phyloP scores from a whole-genome alignment of 2,888 invertebrate species.

The Muscina levida region DNA sequence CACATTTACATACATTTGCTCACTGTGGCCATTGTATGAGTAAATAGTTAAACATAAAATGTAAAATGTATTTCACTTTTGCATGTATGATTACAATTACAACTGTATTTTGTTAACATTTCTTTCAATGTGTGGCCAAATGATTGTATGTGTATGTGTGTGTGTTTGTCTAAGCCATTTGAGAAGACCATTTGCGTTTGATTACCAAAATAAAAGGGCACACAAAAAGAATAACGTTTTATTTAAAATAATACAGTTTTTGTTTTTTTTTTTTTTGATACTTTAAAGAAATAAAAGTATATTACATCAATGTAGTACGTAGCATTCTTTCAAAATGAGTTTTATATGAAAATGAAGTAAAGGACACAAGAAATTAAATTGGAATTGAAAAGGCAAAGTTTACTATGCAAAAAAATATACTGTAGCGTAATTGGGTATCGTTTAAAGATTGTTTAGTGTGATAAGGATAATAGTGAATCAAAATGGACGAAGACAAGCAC shows the following conservation, averaged over 20 bases:
- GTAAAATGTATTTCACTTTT: slow-evolving; percentile 27
- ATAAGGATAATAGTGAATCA: too few species aligned
- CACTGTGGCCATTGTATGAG: neutral
- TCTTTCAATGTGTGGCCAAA: neutral
- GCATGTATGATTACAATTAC: slow-evolving; percentile 24
- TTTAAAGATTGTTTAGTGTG: too few species aligned
- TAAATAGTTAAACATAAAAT: slow-evolving; percentile 3
- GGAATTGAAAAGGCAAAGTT: too few species aligned
- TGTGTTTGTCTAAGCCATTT: slow-evolving; percentile 23
- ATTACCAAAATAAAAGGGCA: slow-evolving; percentile 9
- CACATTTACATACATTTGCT: neutral
- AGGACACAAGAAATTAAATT: too few species aligned
- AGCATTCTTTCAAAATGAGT: too few species aligned
- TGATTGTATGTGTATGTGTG: slow-evolving; percentile 11
- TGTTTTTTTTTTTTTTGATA: neutral
- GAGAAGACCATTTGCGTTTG: slow-evolving; percentile 20
- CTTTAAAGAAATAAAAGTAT: slow-evolving; percentile 17
- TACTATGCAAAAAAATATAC: too few species aligned
- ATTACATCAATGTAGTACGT: slow-evolving; percentile 23
- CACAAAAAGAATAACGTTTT: slow-evolving; percentile 1
- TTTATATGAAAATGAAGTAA: too few species aligned
- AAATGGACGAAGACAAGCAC: too few species aligned
- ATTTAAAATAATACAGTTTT: slow-evolving; percentile 9
- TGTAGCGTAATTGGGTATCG: too few species aligned
- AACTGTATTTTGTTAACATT: slow-evolving; percentile 20